These are phyloP conservation scores for Rhea americana DNA, from an alignment of 2,113 vertebrate genomes.

Conservation along the genomic window DNA sequence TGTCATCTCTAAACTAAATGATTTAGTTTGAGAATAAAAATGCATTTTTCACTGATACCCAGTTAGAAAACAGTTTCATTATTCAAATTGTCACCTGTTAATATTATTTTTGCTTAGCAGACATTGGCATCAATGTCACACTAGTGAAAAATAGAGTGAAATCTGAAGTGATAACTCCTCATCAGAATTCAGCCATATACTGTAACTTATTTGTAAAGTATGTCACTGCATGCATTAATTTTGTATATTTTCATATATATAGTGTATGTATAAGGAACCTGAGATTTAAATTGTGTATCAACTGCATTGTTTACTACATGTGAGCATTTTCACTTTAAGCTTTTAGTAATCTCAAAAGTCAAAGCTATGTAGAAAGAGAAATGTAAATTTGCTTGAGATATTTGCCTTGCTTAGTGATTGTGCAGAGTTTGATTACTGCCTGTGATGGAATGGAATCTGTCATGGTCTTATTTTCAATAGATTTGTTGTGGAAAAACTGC, in stretches of 20 bases:
- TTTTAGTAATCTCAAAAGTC: neutral
- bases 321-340: neutral
- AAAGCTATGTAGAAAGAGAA: neutral
- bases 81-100: neutral
- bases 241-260: neutral
- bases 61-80: neutral
- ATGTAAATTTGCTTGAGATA: neutral
- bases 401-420: neutral
- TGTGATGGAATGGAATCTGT: neutral
- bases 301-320: neutral
- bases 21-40: neutral
- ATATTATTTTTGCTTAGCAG: neutral
- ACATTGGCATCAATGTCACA: neutral
- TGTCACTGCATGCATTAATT: accelerated
- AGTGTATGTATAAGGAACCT: neutral
- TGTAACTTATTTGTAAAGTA: neutral
- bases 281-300: neutral
- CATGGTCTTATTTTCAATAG: neutral
- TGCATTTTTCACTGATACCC: neutral
- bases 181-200: neutral
- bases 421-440: neutral
- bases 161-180: neutral
- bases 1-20: neutral
- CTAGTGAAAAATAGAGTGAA: neutral
- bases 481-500: conserved; percentile 7